These are phyloP conservation scores for Polylopha cassiicola DNA, from an alignment of 2,888 invertebrate species.

Conservation along the genomic window DNA sequence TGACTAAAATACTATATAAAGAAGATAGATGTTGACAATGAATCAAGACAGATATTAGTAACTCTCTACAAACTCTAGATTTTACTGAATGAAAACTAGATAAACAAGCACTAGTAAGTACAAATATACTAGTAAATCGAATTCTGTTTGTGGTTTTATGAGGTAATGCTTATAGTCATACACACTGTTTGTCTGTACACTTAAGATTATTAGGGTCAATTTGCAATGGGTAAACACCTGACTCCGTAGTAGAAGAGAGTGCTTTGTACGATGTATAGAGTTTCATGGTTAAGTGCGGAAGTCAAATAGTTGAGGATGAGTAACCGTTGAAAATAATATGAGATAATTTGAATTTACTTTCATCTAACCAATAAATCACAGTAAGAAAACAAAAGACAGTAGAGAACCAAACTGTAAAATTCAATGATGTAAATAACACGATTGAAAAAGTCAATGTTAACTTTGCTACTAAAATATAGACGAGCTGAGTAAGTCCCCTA, in stretches of 20 bases:
- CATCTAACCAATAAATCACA: too few species aligned
- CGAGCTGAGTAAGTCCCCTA: conserved; percentile 6
- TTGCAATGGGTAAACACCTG: conserved; percentile 19
- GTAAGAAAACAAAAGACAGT: too few species aligned
- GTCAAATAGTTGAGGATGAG: conserved; percentile 3
- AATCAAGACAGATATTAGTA: too few species aligned
- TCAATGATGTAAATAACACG: conserved; percentile 3
- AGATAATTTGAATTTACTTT: too few species aligned
- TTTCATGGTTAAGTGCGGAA: too few species aligned
- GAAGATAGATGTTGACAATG: too few species aligned
- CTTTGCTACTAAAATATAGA: conserved; percentile 2
- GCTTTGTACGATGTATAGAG: conserved; percentile 1
- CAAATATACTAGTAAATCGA: background rate
- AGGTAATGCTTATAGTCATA: conserved; percentile 18
- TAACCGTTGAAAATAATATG: too few species aligned
- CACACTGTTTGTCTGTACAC: conserved; percentile 15
- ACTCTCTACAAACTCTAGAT: too few species aligned
- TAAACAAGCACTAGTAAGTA: too few species aligned
- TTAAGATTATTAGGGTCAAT: conserved; percentile 22
- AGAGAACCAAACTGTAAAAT: too few species aligned
- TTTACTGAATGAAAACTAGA: too few species aligned
- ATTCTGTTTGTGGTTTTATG: conserved; percentile 5
- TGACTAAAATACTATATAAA: too few species aligned
- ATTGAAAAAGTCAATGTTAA: conserved; percentile 2
- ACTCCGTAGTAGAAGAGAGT: conserved; percentile 14